Evolutionary conservation across 2,888 invertebrate genomes (phyloP), one percentile per base, ranked within the genome.

Genomic region (Ormyrus nitidulus): DNA sequence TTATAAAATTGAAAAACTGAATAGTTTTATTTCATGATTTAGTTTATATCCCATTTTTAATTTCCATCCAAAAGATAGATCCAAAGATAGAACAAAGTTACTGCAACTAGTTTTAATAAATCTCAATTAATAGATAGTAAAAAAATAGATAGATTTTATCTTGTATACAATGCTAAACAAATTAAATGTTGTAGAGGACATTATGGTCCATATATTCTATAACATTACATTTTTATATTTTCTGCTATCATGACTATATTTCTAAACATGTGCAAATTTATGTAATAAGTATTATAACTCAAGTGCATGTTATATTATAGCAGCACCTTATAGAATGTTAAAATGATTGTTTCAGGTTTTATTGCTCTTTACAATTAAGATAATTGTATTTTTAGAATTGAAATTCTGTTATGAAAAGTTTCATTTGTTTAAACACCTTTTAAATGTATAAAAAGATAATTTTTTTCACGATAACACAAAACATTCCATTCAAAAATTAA

Each of bases 101-200:
- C 13, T 48, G 7, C 48, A 10, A 48, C 13, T 62, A 62, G 6
- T 46, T 48, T 62, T 48, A 48, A 62, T 48, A 62, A 62, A 62
- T 62, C n/a, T 48, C 5, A 62, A 62, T 48, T n/a, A 62, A 46
- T 62, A 62, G 48, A 46, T 13, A 65, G 49, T 68, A 68, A 68
- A 54, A 68, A 68, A 68, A 68, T 54, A 54, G 44, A 68, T 68
- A 53, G 62, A 65, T 34, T 68, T 68, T 68, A 68, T 10, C 53
- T 13, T 68, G 34, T 53, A 68, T 51, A 68, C 34, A 6, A 62
- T 53, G 44, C 5, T 51, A 53, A 68, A 34, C 34, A 68, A 54
- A 68, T 54, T 54, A 53, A 65, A 44, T 44, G 7, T 44, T 34
- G 34, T 2, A 53, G 7, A 54, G 54, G 34, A 53, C 34, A 34